Percentiles rank a stretch among this genome's conserved stretches.
Conservation (phyloP, 2,888 invertebrate species). For the Dendrolimus pini region DNA sequence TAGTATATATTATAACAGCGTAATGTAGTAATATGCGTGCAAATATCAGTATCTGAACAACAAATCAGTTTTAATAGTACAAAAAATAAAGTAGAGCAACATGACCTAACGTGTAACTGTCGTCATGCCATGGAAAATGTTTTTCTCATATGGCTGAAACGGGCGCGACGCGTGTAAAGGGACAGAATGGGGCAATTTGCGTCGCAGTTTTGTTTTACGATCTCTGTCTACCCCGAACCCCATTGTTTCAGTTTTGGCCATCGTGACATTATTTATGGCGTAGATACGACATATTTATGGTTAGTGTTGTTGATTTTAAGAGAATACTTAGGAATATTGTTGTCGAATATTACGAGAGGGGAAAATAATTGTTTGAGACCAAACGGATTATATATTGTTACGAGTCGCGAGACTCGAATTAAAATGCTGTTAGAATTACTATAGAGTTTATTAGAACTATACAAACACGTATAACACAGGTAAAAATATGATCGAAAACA, state of each 20-base stretch:
- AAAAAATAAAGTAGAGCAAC: conserved; percentile 40
- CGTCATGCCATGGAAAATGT: conserved; percentile 50
- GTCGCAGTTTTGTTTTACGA: conserved; percentile 69
- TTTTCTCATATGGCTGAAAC: conserved; percentile 71
- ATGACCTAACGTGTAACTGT: conserved; percentile 24
- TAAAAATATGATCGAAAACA: too few relatives aligned
- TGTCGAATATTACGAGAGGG: not conserved
- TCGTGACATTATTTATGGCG: not conserved
- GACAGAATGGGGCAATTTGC: conserved; percentile 53
- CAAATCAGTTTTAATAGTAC: too few relatives aligned
- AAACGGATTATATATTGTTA: too few relatives aligned
- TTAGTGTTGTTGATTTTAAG: not conserved
- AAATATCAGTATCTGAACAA: too few relatives aligned
- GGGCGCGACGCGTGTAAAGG: conserved; percentile 58
- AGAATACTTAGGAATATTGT: not conserved
- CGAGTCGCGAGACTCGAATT: too few relatives aligned
- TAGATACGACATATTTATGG: not conserved
- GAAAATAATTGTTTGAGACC: too few relatives aligned
- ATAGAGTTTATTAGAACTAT: too few relatives aligned
- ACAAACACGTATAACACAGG: too few relatives aligned
- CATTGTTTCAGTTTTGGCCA: conserved; percentile 2
- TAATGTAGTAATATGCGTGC: too few relatives aligned
- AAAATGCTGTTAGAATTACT: too few relatives aligned
- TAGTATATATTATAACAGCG: too few relatives aligned
- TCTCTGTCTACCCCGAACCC: conserved; percentile 7